Conservation (phyloP, 1,140 invertebrate genomes). For the Orchesella cincta region DNA sequence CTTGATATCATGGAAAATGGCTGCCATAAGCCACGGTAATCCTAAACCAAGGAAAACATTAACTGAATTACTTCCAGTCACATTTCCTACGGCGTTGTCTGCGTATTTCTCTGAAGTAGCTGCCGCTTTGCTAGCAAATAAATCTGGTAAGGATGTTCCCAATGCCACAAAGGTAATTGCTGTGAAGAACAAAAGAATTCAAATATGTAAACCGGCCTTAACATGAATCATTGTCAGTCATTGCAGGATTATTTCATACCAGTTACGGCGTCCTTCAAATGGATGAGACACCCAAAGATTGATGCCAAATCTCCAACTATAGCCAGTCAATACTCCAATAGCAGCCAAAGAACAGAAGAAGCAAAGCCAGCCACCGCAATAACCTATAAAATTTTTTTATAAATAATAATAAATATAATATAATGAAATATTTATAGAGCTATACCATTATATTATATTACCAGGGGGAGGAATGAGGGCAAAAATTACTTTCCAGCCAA, state of each 20-base stretch:
- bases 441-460: too few relatives aligned
- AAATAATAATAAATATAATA: too few relatives aligned
- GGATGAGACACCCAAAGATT: constrained; percentile 68
- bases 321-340: constrained; percentile 66
- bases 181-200: constrained; percentile 45
- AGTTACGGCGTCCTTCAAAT: constrained; percentile 63
- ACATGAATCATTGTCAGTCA: background rate
- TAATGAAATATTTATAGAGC: too few relatives aligned
- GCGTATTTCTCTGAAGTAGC: constrained; percentile 70
- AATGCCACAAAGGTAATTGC: constrained; percentile 72
- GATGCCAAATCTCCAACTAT: constrained; percentile 67
- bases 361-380: constrained; percentile 11
- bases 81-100: constrained; percentile 72
- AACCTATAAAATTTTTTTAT: too few relatives aligned
- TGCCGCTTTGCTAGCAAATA: constrained; percentile 70
- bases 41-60: constrained; percentile 70
- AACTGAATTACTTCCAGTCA: constrained; percentile 74
- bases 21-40: constrained; percentile 67
- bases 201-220: background rate
- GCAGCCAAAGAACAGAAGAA: constrained; percentile 62
- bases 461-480: constrained; percentile 36
- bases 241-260: too few relatives aligned
- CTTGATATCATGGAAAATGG: constrained; percentile 61
- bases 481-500: constrained; percentile 63
- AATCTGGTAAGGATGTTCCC: constrained; percentile 71